These are phyloP conservation scores for Muntiacus muntjak DNA, from an alignment of 2,113 vertebrate species.

Conservation along the genomic window DNA sequence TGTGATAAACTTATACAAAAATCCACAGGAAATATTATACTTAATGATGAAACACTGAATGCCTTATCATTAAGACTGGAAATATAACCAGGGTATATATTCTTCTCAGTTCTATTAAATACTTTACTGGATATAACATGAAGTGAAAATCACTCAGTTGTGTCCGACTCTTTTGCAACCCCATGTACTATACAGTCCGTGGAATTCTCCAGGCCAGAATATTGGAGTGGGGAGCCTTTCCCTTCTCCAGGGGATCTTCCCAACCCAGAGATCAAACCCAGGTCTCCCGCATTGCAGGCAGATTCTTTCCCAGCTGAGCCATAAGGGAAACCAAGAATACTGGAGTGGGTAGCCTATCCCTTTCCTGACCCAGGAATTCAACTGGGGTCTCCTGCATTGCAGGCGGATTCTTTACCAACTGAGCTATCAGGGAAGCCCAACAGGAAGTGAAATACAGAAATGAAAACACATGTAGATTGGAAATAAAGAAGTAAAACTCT, in stretches of 20 bases:
- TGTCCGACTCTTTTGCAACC: not conserved
- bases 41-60: not conserved
- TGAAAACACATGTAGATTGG: not conserved
- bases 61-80: not conserved
- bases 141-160: not conserved
- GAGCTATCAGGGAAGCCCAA: not conserved
- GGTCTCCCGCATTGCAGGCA: not conserved
- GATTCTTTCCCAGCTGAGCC: not conserved
- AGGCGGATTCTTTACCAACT: too few relatives aligned
- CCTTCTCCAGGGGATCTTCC: not conserved
- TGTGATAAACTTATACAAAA: not conserved
- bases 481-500: not conserved
- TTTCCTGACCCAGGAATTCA: not conserved
- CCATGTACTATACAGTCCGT: not conserved
- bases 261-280: not conserved
- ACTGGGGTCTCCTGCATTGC: too few relatives aligned
- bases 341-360: not conserved
- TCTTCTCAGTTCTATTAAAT: not conserved
- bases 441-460: not conserved
- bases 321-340: not conserved
- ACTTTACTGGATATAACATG: not conserved
- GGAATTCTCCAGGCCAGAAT: not conserved
- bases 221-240: not conserved
- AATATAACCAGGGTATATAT: not conserved
- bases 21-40: not conserved